Percentiles rank a stretch among this genome's conserved stretches.
These are phyloP conservation scores for Parascotia fuliginaria DNA, from an alignment of 2,888 invertebrate species.

Conservation along the genomic window DNA sequence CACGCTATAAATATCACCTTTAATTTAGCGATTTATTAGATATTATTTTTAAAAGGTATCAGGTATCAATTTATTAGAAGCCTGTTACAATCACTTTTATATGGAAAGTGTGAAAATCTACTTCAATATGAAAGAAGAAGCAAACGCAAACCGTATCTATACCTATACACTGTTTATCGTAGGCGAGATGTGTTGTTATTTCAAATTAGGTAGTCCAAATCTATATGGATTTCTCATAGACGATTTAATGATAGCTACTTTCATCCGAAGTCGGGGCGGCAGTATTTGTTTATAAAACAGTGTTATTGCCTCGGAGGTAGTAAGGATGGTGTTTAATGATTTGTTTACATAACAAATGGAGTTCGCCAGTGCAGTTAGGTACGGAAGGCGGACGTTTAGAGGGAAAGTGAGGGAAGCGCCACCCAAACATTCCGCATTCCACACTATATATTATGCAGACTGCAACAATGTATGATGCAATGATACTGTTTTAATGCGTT, in stretches of 20 bases:
- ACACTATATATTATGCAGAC: conserved; percentile 21
- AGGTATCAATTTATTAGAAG: no score
- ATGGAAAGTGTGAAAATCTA: no score
- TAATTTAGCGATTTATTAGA: no score
- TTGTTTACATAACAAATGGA: conserved; percentile 67
- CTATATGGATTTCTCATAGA: no score
- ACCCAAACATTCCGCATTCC: conserved; percentile 79
- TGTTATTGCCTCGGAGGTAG: conserved; percentile 46
- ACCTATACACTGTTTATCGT: no score
- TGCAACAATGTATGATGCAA: conserved; percentile 19
- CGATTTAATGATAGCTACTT: not conserved
- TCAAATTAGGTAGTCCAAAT: no score
- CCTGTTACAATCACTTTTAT: no score
- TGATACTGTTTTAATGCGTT: not conserved
- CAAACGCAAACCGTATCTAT: no score
- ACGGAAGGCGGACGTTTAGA: conserved; percentile 77
- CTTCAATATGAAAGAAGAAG: no score
- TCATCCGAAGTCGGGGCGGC: not conserved
- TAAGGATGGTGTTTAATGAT: conserved; percentile 51
- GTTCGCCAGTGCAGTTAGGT: conserved; percentile 36
- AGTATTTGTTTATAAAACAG: conserved; percentile 51
- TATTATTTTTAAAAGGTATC: no score
- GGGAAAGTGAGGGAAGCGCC: conserved; percentile 80
- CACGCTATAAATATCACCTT: no score
- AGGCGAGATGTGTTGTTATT: no score